These are phyloP conservation scores for Platerodrilus igneus DNA, from an alignment of 2,888 invertebrate species.

Conservation along the genomic window DNA sequence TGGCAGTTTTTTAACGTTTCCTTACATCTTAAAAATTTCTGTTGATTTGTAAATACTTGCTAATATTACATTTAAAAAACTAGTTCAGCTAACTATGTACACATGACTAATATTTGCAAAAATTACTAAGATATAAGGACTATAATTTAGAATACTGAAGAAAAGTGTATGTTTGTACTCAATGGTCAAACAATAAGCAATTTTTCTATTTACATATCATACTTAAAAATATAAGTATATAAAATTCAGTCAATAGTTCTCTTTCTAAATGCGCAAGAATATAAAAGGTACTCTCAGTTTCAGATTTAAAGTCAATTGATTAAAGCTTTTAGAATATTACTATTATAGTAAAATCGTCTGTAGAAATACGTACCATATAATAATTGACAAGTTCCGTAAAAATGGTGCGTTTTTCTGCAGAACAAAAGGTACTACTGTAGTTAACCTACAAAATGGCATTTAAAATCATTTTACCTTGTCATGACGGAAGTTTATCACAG, in stretches of 20 bases:
- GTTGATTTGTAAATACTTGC: background rate
- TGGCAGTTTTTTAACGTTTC: conserved; percentile 17
- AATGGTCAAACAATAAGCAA: conserved; percentile 40
- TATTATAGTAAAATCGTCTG: conserved; percentile 9
- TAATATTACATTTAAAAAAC: conserved; percentile 2
- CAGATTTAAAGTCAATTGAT: conserved; percentile 5
- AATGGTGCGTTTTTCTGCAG: conserved; percentile 5
- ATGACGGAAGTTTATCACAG: conserved; percentile 43
- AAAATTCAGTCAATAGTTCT: conserved; percentile 30
- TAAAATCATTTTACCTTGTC: conserved; percentile 36
- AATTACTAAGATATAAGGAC: conserved; percentile 15
- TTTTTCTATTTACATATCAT: conserved; percentile 29
- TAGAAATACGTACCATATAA: background rate
- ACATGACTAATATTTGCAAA: conserved; percentile 9
- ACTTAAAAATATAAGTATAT: conserved; percentile 27
- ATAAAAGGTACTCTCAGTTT: conserved; percentile 16
- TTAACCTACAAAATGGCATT: conserved; percentile 32
- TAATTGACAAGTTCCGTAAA: background rate
- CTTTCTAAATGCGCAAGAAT: conserved; percentile 19
- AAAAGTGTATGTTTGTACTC: conserved; percentile 24
- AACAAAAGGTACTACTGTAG: conserved; percentile 17
- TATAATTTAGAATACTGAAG: conserved; percentile 19
- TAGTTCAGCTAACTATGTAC: conserved; percentile 8
- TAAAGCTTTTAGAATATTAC: conserved; percentile 17
- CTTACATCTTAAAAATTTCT: conserved; percentile 14